Evolutionary conservation across 1,140 invertebrate genomes (phyloP), one percentile per base, ranked within the genome.

Genomic region (Drosophila nebulosa): DNA sequence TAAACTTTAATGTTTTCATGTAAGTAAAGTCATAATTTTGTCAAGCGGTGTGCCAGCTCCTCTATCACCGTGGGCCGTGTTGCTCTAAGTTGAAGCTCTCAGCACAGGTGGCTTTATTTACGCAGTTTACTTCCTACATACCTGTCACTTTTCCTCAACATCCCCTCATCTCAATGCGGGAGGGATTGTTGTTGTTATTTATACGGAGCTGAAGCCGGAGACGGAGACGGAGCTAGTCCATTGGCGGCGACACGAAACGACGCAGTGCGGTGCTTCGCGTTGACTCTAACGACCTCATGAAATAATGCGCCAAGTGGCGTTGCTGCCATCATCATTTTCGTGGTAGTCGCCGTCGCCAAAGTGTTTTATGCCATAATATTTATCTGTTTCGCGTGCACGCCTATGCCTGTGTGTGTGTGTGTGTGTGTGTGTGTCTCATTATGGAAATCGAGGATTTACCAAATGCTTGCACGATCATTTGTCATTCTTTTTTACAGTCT

Each of bases 321-420:
- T 50, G 57, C 64, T 70, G 68, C 52, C 55, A 36, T 64, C 55
- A 36, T 64, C 61, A 69, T 57, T 24, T 32, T 59, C 36, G 52
- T 9, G 21, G 24, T 36, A 21, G 42, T 27, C 39, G 42, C 22
- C 51, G 36, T 39, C 55, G 73, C 60, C 80, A 85, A 85, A 85
- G 83, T 88, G 83, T 88, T 88, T 88, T 88, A 88, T 88, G 83
- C 83, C 79, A 88, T 88, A 88, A 88, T 88, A 88, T 88, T 88
- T 88, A 88, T 88, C 78, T 72, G 58, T 53, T 55, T 30, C 35
- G 35, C 32, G 39, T 55, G 36, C 32, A 39, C 42, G 32, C 57
- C 39, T 46, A 55, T 58, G n/a, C n/a, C n/a, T n/a, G n/a, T n/a
- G n/a, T n/a, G 50, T 67, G 46, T 39, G 68, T 73, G 69, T 56